Evolutionary conservation across 2,888 invertebrate genomes (phyloP).

Genomic region (Willowsia nigromaculata): DNA sequence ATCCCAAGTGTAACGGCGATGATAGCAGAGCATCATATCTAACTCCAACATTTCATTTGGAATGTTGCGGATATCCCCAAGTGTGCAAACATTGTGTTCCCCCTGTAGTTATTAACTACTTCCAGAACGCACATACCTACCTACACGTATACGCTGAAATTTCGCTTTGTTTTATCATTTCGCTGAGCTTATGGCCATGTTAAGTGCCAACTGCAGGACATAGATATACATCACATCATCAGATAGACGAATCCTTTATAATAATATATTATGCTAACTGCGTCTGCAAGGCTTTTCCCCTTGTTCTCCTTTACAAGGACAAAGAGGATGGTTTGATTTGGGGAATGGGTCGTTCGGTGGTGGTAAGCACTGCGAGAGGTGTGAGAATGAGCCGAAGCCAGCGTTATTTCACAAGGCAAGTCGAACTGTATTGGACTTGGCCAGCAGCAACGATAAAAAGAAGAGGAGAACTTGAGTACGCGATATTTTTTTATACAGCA

Average conservation of each 20-base stretch:
- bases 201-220: not conserved
- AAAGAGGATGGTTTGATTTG: constrained; percentile 27
- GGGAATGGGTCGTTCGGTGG: constrained; percentile 27
- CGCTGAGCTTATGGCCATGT: not conserved
- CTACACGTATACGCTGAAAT: not conserved
- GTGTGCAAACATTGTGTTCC: not conserved
- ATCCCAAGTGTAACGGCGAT: too few species aligned
- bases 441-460: constrained; percentile 24
- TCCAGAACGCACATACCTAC: not conserved
- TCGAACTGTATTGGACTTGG: constrained; percentile 8
- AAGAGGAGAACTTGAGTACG: not conserved
- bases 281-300: constrained; percentile 11
- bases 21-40: too few species aligned
- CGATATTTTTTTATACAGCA: not conserved
- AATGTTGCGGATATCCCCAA: not conserved
- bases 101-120: not conserved
- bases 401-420: not conserved
- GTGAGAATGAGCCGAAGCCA: not conserved
- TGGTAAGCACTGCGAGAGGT: not conserved
- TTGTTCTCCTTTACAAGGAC: constrained; percentile 44
- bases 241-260: too few species aligned
- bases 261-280: not conserved
- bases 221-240: too few species aligned
- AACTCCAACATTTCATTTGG: too few species aligned
- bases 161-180: not conserved